These are phyloP conservation scores for Engraulis encrasicolus DNA, from an alignment of 2,113 vertebrate genomes.

Conservation along the genomic window DNA sequence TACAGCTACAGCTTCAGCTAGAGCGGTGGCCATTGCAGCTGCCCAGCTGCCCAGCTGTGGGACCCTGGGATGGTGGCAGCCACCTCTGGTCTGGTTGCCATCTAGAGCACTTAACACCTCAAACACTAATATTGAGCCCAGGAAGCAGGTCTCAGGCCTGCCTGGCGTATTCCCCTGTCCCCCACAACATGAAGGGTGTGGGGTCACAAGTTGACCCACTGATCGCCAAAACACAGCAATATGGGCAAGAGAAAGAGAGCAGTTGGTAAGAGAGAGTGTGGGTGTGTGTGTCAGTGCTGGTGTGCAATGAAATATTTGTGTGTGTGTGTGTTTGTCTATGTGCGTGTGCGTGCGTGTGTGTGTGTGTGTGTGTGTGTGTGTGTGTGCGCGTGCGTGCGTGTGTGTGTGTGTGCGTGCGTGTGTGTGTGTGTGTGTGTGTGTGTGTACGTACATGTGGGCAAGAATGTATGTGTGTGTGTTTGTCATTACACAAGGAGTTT, in stretches of 20 bases:
- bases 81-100: neutral
- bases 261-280: neutral
- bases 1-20: too few relatives aligned
- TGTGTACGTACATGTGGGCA: too few relatives aligned
- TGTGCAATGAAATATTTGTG: too few relatives aligned
- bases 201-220: neutral
- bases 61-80: neutral
- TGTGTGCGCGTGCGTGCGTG: too few relatives aligned
- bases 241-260: neutral
- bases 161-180: neutral
- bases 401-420: too few relatives aligned
- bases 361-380: neutral
- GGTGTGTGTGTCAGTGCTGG: neutral
- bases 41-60: neutral
- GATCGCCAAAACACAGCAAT: neutral
- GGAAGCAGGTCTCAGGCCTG: too few relatives aligned
- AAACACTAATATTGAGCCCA: neutral
- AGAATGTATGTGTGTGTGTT: too few relatives aligned
- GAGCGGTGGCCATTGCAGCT: too few relatives aligned
- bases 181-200: neutral
- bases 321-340: neutral
- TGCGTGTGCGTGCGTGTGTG: neutral
- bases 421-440: too few relatives aligned
- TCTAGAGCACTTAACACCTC: conserved; percentile 12
- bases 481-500: too few relatives aligned